These are phyloP conservation scores for Chloroclystis v-ata DNA, from an alignment of 2,888 invertebrate species.

Conservation along the genomic window DNA sequence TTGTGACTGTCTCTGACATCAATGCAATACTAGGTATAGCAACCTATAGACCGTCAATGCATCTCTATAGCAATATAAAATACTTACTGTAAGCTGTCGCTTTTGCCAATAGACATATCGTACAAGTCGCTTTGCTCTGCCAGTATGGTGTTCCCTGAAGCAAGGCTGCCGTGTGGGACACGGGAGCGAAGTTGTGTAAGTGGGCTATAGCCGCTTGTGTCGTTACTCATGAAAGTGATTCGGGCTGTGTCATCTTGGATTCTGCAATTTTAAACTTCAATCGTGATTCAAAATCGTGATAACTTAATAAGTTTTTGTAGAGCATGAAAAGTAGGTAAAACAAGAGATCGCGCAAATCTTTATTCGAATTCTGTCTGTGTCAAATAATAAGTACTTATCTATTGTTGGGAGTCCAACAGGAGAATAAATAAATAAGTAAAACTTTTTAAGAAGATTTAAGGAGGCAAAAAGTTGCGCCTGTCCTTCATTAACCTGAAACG, in stretches of 20 bases:
- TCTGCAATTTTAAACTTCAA: slow-evolving; percentile 31
- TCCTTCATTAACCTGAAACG: not conserved
- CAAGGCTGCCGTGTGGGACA: slow-evolving; percentile 29
- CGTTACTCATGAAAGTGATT: slow-evolving; percentile 62
- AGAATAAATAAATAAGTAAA: too few relatives aligned
- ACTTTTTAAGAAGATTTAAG: too few relatives aligned
- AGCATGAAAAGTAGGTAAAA: too few relatives aligned
- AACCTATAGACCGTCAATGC: not conserved
- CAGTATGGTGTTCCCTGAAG: slow-evolving; percentile 22
- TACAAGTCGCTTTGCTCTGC: slow-evolving; percentile 18
- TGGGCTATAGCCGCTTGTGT: slow-evolving; percentile 43
- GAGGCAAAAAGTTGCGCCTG: not conserved
- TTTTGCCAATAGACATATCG: slow-evolving; percentile 1
- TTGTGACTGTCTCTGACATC: too few relatives aligned
- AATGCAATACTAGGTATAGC: too few relatives aligned
- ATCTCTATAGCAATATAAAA: not conserved
- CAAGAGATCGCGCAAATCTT: too few relatives aligned
- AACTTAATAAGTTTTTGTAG: too few relatives aligned
- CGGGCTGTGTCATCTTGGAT: slow-evolving; percentile 40
- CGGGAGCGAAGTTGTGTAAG: slow-evolving; percentile 38
- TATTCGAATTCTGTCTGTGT: too few relatives aligned
- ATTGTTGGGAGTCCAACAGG: too few relatives aligned
- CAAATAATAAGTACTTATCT: too few relatives aligned
- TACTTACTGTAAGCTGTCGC: slow-evolving; percentile 13
- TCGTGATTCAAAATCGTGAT: too few relatives aligned